Conservation (phyloP, 2,113 vertebrate species). For the Sinocyclocheilus anshuiensis region DNA sequence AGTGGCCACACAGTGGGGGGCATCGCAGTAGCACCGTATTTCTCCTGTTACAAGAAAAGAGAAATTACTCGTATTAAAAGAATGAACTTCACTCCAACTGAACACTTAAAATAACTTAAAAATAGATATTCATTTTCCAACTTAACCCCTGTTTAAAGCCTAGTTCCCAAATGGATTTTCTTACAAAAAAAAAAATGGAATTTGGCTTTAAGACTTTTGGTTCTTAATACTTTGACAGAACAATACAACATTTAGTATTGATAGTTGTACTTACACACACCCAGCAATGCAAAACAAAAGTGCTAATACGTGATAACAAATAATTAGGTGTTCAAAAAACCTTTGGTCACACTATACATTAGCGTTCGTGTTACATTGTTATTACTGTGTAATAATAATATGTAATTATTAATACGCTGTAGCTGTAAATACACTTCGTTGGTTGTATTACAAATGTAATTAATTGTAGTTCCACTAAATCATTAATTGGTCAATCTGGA, state of each 20-base stretch:
- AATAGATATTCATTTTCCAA: not conserved
- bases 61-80: not conserved
- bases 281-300: not conserved
- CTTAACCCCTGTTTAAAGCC: not conserved
- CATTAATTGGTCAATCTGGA: not conserved
- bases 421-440: not conserved
- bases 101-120: not conserved
- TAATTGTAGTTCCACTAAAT: not conserved
- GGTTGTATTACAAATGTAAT: not conserved
- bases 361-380: not conserved
- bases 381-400: not conserved
- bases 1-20: slow-evolving; percentile 86
- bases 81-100: not conserved
- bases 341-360: not conserved
- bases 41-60: slow-evolving; percentile 76
- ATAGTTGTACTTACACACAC: not conserved
- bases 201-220: not conserved
- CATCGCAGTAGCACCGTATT: slow-evolving; percentile 90
- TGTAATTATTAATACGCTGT: not conserved
- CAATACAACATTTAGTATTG: not conserved
- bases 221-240: not conserved
- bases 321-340: not conserved
- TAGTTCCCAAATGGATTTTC: not conserved
- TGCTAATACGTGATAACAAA: not conserved
- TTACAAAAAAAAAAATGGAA: not conserved